A percentile compares a stretch with the other conserved stretches of the same genome.
Conservation (phyloP, 2,113 vertebrate genomes). For the Psilopogon haemacephalus region DNA sequence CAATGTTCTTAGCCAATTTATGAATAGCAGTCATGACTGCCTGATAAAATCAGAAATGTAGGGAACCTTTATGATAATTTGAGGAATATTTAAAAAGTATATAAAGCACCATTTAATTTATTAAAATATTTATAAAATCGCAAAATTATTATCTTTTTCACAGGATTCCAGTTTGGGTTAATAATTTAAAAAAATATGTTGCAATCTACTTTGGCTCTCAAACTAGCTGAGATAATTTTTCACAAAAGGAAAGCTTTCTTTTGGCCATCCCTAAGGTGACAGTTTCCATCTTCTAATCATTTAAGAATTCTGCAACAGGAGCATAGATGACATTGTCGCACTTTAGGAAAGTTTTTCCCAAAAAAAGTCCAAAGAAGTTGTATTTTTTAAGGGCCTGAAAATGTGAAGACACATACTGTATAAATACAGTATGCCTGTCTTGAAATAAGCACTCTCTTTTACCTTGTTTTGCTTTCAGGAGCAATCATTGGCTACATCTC, state of each 20-base stretch:
- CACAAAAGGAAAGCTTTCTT: not conserved
- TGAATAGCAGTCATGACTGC: not conserved
- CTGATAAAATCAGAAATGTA: not conserved
- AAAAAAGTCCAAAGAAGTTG: not conserved
- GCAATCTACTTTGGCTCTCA: not conserved
- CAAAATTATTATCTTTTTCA: not conserved
- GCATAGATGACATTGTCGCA: too few species aligned
- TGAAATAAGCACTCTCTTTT: not conserved
- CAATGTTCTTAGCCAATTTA: not conserved
- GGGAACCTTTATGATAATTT: not conserved
- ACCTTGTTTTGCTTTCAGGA: not conserved
- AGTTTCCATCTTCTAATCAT: not conserved
- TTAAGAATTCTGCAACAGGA: not conserved
- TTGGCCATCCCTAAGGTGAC: not conserved
- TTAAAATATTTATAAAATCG: not conserved
- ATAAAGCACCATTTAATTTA: not conserved
- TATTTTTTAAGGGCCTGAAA: not conserved
- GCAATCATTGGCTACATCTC: not conserved
- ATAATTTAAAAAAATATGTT: accelerated
- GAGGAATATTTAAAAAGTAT: not conserved
- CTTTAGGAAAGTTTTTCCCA: not conserved
- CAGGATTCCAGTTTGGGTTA: not conserved
- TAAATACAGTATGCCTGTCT: accelerated
- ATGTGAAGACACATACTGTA: not conserved
- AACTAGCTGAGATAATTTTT: not conserved